These are phyloP conservation scores for Amphilophus citrinellus DNA, from an alignment of 2,113 vertebrate species.

Conservation along the genomic window DNA sequence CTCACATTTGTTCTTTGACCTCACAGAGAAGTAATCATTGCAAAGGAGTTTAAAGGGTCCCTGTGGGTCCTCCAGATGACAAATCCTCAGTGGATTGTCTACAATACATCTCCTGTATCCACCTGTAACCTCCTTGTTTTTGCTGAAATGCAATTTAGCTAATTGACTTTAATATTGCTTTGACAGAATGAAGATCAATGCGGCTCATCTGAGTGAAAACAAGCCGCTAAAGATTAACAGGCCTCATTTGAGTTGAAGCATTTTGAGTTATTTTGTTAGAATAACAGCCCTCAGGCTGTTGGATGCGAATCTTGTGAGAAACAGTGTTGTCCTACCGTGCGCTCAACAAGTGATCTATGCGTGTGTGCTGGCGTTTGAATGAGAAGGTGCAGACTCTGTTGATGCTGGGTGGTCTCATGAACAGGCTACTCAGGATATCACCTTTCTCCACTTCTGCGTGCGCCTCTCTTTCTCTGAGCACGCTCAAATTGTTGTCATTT, in stretches of 20 bases:
- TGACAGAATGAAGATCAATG: constrained; percentile 51
- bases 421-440: constrained; percentile 59
- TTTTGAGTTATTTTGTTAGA: neutral
- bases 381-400: constrained; percentile 67
- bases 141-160: constrained; percentile 44
- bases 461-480: constrained; percentile 1
- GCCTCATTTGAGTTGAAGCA: neutral
- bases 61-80: constrained; percentile 24
- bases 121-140: neutral
- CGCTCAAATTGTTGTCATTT: constrained; percentile 21
- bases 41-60: constrained; percentile 38
- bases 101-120: neutral
- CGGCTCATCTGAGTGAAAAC: neutral
- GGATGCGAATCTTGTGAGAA: constrained; percentile 8
- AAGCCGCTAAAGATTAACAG: constrained; percentile 13
- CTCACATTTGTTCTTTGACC: constrained; percentile 50
- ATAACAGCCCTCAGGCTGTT: neutral
- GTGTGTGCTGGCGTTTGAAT: constrained; percentile 37
- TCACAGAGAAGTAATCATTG: constrained; percentile 34
- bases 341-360: constrained; percentile 30
- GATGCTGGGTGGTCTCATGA: constrained; percentile 68
- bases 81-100: constrained; percentile 12
- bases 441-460: constrained; percentile 44
- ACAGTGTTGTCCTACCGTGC: constrained; percentile 16
- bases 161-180: constrained; percentile 39